Conservation (phyloP, 2,797 vertebrate genomes). For the Merluccius polli region DNA sequence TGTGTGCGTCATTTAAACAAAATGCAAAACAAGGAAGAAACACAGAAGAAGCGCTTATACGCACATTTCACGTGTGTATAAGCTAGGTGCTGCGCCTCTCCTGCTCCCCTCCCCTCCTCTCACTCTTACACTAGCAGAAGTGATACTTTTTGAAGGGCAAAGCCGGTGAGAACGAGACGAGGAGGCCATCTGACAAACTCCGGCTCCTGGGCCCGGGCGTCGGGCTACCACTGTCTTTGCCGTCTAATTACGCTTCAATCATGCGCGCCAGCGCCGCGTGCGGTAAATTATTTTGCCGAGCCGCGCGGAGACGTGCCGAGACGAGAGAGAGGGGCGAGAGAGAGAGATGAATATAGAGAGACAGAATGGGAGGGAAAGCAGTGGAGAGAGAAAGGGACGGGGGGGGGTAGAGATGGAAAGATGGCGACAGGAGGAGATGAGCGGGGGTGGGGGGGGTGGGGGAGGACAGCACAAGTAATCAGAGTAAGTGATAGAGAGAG, state of each 20-base stretch:
- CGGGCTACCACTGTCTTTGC: conserved; percentile 70
- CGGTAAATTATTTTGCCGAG: conserved; percentile 73
- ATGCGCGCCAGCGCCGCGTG: conserved; percentile 69
- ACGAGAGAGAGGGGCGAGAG: conserved; percentile 21
- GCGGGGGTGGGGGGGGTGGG: not conserved
- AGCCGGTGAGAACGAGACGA: conserved; percentile 61
- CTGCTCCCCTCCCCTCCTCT: not conserved
- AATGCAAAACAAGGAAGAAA: too few relatives aligned
- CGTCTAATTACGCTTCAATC: conserved; percentile 83
- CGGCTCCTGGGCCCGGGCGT: conserved; percentile 58
- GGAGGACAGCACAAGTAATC: not conserved
- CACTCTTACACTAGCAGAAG: conserved; percentile 39
- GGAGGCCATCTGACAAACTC: conserved; percentile 66
- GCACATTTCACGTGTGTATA: too few relatives aligned
- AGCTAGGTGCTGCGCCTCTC: not conserved
- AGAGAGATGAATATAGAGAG: not conserved
- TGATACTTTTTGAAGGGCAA: conserved; percentile 73
- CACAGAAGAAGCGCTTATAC: too few relatives aligned
- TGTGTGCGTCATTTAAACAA: too few relatives aligned
- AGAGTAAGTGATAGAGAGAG: not conserved
- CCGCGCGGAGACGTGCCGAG: conserved; percentile 56
- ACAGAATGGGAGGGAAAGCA: not conserved
- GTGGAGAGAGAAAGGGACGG: not conserved
- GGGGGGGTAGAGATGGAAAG: conserved; percentile 3
- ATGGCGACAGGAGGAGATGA: conserved; percentile 28